A percentile compares a stretch with the other conserved stretches of the same genome.
Conservation (phyloP, 2,113 vertebrate genomes). For the Geococcyx californianus region DNA sequence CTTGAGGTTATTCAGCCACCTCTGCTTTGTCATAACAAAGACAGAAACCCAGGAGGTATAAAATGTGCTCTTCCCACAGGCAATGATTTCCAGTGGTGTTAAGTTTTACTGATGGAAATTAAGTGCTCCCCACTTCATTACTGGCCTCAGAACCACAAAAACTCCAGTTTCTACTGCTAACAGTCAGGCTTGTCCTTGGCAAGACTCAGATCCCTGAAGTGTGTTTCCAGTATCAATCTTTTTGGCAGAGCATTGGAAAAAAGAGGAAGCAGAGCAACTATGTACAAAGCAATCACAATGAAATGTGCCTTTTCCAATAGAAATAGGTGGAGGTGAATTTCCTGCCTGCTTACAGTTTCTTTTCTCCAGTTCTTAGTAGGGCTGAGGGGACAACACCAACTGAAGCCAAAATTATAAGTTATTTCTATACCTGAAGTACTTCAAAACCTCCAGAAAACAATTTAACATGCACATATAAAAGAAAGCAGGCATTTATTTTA, state of each 20-base stretch:
- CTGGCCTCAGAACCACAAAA: neutral
- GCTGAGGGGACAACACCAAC: neutral
- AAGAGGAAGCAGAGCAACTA: neutral
- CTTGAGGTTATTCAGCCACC: neutral
- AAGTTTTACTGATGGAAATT: neutral
- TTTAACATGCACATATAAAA: neutral
- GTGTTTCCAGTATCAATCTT: neutral
- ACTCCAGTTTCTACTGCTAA: neutral
- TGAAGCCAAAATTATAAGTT: neutral
- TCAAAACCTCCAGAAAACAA: neutral
- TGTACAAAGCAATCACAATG: neutral
- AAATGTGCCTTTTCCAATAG: rapidly evolving
- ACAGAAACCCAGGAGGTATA: neutral
- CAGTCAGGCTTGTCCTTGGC: neutral
- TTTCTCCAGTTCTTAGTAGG: neutral
- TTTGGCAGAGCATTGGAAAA: neutral
- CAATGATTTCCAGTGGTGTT: neutral
- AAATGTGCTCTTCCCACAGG: neutral
- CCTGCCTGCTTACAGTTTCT: neutral
- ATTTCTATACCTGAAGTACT: neutral
- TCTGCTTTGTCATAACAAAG: neutral
- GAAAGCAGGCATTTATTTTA: neutral
- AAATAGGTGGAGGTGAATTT: neutral
- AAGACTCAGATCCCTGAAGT: neutral
- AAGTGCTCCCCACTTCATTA: neutral